Base-by-base conservation (phyloP, 2,888 invertebrate species). In the Cephalotes varians region DNA sequence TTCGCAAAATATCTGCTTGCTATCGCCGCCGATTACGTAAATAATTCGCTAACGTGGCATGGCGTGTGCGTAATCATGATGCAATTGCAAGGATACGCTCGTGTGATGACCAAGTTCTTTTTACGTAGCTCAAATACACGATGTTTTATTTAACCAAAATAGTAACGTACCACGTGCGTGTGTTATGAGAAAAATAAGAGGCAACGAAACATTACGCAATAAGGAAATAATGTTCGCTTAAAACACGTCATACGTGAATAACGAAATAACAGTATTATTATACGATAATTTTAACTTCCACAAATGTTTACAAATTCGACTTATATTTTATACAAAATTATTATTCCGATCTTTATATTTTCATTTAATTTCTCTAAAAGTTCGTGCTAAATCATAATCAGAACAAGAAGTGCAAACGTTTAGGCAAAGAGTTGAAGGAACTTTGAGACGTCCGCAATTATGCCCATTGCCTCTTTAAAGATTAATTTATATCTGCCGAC, bases 21-120 rank as follows among this genome's bases (percentile, higher is more conserved):
- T 72, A 71, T 81, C 83, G 60, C 67, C 65, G 58, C 37, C 51
- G 77, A 86, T 90, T 86, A 86, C 86, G 84, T 86, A 90, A 90
- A 81, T 54, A 31, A 64, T 71, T 54, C 31, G 31, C 54, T 28
- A 37, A 37, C 40, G n/a, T 37, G 18, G 5, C 25, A 7, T 2
- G 6, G n/a, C 34, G 5, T 62, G 10, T 47, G 51, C 6, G 12
- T 21, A 21, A 69, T 67, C 49, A 34, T 49, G 12, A 21, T n/a
- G 77, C 77, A 58, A 79, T 79, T 71, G 34, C 74, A 25, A 7
- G 25, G 62, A 34, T 31, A 28, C 18, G 44, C 18, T 77, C 44
- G 37, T 37, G 12, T 21, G 40, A 65, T 49, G 56, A 28, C 54
- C 28, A 40, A 28, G 28, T 54, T 28, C 25, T 44, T 54, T 44